A percentile compares a stretch with the other conserved stretches of the same genome.
Evolutionary conservation across 2,888 invertebrate species (phyloP).

Genomic region (Agonopterix heracliana): DNA sequence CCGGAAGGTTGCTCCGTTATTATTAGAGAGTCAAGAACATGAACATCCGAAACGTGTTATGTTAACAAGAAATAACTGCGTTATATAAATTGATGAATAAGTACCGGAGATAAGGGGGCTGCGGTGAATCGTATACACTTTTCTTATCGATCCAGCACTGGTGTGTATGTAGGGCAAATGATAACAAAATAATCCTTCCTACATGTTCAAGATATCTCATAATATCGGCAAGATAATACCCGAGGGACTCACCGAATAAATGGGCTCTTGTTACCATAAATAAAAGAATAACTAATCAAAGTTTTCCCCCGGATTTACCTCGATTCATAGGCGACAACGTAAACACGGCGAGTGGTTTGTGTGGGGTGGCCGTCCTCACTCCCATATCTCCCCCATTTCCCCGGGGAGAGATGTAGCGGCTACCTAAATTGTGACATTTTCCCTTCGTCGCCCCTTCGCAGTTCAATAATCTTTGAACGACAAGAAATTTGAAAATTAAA

Average conservation of each 20-base stretch:
- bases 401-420: slow-evolving; percentile 13
- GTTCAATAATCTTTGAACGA: slow-evolving; percentile 54
- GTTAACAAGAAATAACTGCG: background rate
- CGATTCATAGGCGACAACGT: slow-evolving; percentile 52
- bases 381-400: slow-evolving; percentile 15
- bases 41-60: background rate
- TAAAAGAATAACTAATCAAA: slow-evolving; percentile 60
- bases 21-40: slow-evolving; percentile 11
- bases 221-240: slow-evolving; percentile 9
- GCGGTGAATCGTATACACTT: background rate
- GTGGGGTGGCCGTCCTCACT: slow-evolving; percentile 23
- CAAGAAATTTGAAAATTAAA: slow-evolving; percentile 46
- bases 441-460: slow-evolving; percentile 47
- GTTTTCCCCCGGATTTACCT: slow-evolving; percentile 45
- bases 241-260: slow-evolving; percentile 24
- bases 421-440: slow-evolving; percentile 61
- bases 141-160: slow-evolving; percentile 16
- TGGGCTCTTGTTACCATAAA: slow-evolving; percentile 38
- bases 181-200: slow-evolving; percentile 5
- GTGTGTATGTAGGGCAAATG: slow-evolving; percentile 16
- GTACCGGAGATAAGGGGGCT: too few species aligned
- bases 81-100: too few species aligned
- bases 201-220: background rate
- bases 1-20: slow-evolving; percentile 34
- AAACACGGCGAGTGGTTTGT: slow-evolving; percentile 41